Base-by-base conservation (phyloP, 2,888 invertebrate genomes). In the Pseudococcus viburni region DNA sequence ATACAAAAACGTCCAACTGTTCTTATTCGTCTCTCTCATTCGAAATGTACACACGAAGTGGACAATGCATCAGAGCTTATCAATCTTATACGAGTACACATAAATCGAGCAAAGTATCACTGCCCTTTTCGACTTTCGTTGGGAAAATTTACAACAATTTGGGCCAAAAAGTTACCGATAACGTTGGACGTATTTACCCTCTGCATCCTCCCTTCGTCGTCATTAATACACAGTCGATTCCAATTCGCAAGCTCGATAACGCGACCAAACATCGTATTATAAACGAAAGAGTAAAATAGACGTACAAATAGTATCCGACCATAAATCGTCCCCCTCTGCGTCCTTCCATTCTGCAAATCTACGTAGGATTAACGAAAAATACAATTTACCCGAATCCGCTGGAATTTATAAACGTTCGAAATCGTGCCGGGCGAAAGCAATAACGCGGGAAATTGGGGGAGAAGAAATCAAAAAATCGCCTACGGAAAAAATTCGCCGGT, bases 381-480 rank as follows among this genome's bases (percentile, higher is more conserved):
- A 55, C 55, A 55, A 55, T 55, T 55, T 55, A 15, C 55, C 15
- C 55, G 48, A 51, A 55, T 55, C 1, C 55, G 55, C n/a, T 51
- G 51, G 15, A 51, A 51, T 51, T 51, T 51, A 51, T 15, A 51
- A 51, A 55, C 48, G 55, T 12, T 15, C 55, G 55, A 55, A 77
- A 77, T 17, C 77, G 42, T 17, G 1, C 77, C 39, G 42, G 39
- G 39, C 42, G 77, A 77, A 77, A 68, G 55, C 55, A 55, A 55
- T 55, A 68, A 26, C 68, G 17, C 26, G 33, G 73, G 26, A 42
- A 77, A 73, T 73, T 51, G 51, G 51, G 51, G 51, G 15, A 55
- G n/a, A n/a, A 55, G n/a, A 55, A 68, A 26, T 22, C 39, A 33
- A 33, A 39, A 73, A 77, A 77, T 77, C 77, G 77, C 77, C 55